Percentiles rank a stretch among this genome's conserved stretches.
phyloP scores from a whole-genome alignment of 2,797 vertebrate species.

The Spondyliosoma cantharus region DNA sequence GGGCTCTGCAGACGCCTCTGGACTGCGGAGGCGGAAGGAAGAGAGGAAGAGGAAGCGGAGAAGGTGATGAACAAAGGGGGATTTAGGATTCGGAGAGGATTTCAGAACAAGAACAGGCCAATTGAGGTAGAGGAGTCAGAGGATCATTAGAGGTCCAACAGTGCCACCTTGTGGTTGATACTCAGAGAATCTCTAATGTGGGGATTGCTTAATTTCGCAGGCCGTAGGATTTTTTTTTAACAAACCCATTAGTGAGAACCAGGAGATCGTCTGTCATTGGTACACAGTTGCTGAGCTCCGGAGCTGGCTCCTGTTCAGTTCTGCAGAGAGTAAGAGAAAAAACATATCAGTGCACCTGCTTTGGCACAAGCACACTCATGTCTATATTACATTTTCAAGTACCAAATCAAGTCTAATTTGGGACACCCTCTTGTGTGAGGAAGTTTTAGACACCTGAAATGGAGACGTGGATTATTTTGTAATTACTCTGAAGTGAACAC shows the following conservation, averaged over 20 bases:
- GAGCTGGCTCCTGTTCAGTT: slow-evolving; percentile 55
- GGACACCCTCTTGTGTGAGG: slow-evolving; percentile 25
- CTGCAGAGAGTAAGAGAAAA: slow-evolving; percentile 54
- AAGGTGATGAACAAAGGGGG: slow-evolving; percentile 43
- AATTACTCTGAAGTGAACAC: slow-evolving; percentile 52
- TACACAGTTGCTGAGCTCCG: slow-evolving; percentile 52
- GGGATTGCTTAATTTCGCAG: slow-evolving; percentile 20
- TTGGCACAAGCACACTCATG: slow-evolving; percentile 19
- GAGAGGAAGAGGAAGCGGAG: slow-evolving; percentile 27
- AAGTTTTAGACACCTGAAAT: slow-evolving; percentile 38
- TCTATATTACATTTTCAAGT: slow-evolving; percentile 32
- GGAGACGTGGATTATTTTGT: slow-evolving; percentile 34
- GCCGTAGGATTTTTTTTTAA: slow-evolving; percentile 46
- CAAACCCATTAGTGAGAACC: slow-evolving; percentile 73
- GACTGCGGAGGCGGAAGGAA: slow-evolving; percentile 53
- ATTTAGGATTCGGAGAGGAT: slow-evolving; percentile 43
- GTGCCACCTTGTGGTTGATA: slow-evolving; percentile 70
- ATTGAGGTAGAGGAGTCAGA: slow-evolving; percentile 20
- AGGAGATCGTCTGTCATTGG: slow-evolving; percentile 77
- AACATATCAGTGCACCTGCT: slow-evolving; percentile 52
- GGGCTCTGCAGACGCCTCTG: slow-evolving; percentile 59
- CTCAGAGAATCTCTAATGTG: background rate
- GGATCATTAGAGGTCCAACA: slow-evolving; percentile 58
- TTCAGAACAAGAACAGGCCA: slow-evolving; percentile 46
- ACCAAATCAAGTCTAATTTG: slow-evolving; percentile 53